Evolutionary conservation across 2,797 vertebrate species (phyloP).

Genomic region (Falco concolor): DNA sequence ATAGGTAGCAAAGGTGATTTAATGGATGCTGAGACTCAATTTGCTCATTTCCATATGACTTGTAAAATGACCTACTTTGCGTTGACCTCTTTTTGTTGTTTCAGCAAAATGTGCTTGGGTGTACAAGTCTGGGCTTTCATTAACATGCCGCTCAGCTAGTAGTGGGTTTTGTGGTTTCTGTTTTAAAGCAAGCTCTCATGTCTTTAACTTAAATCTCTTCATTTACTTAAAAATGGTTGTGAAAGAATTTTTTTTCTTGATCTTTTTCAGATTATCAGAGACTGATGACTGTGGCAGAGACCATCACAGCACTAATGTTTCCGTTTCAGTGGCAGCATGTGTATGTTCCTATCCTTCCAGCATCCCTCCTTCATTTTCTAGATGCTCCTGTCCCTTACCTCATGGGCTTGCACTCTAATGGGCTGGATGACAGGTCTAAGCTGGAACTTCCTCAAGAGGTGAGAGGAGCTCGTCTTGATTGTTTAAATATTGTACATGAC

Average conservation of each 20-base stretch:
- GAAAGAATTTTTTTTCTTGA: neutral
- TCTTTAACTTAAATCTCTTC: neutral
- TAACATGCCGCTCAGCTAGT: neutral
- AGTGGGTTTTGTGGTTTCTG: constrained; percentile 15
- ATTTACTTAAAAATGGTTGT: neutral
- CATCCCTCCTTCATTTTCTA: constrained; percentile 97
- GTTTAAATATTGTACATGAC: neutral
- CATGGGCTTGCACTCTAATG: constrained; percentile 98
- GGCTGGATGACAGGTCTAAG: constrained; percentile 93
- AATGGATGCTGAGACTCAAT: neutral
- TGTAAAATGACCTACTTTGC: constrained; percentile 42
- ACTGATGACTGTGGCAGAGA: constrained; percentile 98
- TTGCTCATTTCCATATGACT: constrained; percentile 45
- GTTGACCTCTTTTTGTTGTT: neutral
- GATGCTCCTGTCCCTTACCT: constrained; percentile 98
- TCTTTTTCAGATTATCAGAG: constrained; percentile 92
- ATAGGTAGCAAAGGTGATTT: constrained; percentile 8
- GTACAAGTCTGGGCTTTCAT: constrained; percentile 4
- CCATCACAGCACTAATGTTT: constrained; percentile 98
- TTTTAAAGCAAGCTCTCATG: constrained; percentile 1
- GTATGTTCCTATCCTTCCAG: constrained; percentile 96
- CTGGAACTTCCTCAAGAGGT: constrained; percentile 98
- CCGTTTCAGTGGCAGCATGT: constrained; percentile 99
- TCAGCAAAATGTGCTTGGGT: neutral
- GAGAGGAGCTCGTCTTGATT: neutral